These are phyloP conservation scores for Heliocidaris tuberculata DNA, from an alignment of 35 echinoderm and acorn worm species.

Conservation along the genomic window DNA sequence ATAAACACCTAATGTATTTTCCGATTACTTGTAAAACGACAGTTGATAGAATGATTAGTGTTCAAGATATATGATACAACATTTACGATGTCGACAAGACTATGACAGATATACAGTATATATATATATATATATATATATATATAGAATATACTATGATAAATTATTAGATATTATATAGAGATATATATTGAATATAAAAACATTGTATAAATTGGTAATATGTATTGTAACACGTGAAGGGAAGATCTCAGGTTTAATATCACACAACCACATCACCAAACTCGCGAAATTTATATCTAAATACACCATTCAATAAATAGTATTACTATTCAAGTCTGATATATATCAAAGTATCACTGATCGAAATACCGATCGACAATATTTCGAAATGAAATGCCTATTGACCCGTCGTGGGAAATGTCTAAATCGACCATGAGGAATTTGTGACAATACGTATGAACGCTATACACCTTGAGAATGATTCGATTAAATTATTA, in stretches of 20 bases:
- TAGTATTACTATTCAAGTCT: no score
- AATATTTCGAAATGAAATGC: no score
- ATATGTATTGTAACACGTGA: background rate
- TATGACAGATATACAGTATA: background rate
- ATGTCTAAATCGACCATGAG: no score
- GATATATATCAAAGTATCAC: no score
- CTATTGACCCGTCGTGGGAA: no score
- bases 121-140: background rate
- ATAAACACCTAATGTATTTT: background rate
- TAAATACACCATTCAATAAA: background rate
- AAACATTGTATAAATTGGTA: conserved; percentile 13
- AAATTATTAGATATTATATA: conserved; percentile 1
- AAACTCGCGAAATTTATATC: background rate
- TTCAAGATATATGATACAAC: background rate
- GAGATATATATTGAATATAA: conserved; percentile 13
- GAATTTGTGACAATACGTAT: no score
- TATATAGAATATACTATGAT: background rate
- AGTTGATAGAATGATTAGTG: background rate
- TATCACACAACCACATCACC: background rate
- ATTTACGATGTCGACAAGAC: background rate
- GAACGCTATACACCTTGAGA: no score
- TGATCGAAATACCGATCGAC: no score
- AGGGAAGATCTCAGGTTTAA: conserved; percentile 10
- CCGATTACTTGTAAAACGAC: background rate
- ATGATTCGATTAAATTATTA: no score